Evolutionary conservation across 1,140 invertebrate genomes (phyloP).

Genomic region (Idris sp.): DNA sequence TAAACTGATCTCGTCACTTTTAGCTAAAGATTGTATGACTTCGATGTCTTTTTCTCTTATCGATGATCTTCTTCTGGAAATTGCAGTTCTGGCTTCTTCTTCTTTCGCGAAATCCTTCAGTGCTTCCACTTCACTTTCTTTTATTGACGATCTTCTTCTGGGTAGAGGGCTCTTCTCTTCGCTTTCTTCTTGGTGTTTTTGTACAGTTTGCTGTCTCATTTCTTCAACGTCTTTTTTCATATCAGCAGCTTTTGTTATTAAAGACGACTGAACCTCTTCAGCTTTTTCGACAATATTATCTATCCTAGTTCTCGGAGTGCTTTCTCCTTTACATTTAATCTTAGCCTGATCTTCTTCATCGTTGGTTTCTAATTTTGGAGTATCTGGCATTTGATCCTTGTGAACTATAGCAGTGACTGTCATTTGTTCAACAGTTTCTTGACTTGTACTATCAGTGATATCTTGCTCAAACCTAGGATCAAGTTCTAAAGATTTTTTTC

Average conservation of each 20-base stretch:
- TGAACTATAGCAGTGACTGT: constrained; percentile 73
- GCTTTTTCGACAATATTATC: constrained; percentile 67
- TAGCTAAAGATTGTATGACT: constrained; percentile 11
- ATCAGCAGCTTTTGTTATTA: constrained; percentile 68
- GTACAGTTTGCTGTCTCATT: constrained; percentile 69
- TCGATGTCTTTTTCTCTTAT: constrained; percentile 52
- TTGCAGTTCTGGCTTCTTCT: constrained; percentile 45
- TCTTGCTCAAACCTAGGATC: constrained; percentile 57
- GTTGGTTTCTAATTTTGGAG: constrained; percentile 55
- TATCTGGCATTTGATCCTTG: constrained; percentile 70
- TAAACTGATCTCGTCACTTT: constrained; percentile 25
- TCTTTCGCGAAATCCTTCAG: constrained; percentile 3
- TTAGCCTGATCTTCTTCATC: constrained; percentile 45
- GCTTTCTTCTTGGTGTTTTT: constrained; percentile 72
- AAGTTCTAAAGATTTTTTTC: constrained; percentile 25
- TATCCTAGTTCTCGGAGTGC: constrained; percentile 52
- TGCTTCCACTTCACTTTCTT: constrained; percentile 21
- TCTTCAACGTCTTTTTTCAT: constrained; percentile 71
- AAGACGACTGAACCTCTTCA: constrained; percentile 63
- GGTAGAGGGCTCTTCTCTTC: constrained; percentile 65
- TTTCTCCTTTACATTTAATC: constrained; percentile 22
- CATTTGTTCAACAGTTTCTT: constrained; percentile 71
- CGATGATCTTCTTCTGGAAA: constrained; percentile 30
- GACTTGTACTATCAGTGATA: constrained; percentile 72
- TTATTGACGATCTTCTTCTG: constrained; percentile 61